Evolutionary conservation across 2,113 vertebrate species (phyloP).

Genomic region (Apteryx mantelli): DNA sequence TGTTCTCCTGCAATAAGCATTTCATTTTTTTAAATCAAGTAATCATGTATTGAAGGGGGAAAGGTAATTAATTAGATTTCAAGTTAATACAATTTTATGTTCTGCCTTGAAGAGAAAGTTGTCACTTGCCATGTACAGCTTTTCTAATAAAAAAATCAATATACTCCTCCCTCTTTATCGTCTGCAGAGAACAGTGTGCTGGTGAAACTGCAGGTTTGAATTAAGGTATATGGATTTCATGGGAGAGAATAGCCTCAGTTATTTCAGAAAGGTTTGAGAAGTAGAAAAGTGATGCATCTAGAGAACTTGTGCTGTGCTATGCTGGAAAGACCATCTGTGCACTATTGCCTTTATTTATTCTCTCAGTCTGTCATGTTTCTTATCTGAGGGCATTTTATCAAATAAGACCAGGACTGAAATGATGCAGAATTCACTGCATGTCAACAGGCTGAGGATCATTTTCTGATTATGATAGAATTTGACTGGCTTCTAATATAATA

Average conservation of each 20-base stretch:
- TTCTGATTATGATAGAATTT: neutral
- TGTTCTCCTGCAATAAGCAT: neutral
- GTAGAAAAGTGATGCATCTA: neutral
- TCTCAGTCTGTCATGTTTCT: neutral
- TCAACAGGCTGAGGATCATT: neutral
- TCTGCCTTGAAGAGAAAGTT: conserved; percentile 43
- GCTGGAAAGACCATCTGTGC: neutral
- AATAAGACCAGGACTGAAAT: neutral
- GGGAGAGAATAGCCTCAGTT: neutral
- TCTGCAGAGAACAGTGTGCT: neutral
- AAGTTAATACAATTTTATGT: neutral
- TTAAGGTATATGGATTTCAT: neutral
- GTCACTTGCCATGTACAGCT: neutral
- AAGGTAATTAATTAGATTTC: conserved; percentile 33
- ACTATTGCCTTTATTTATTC: neutral
- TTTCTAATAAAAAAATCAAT: neutral
- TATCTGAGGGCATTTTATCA: neutral
- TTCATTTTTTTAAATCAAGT: conserved; percentile 50
- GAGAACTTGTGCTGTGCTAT: neutral
- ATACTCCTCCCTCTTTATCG: neutral
- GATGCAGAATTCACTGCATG: neutral
- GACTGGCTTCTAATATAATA: neutral
- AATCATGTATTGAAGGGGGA: conserved; percentile 6
- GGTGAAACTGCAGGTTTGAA: neutral
- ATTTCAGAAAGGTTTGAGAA: neutral